A percentile compares a stretch with the other conserved stretches of the same genome.
Conservation (phyloP, 2,113 vertebrate genomes). For the Gasterosteus aculeatus region DNA sequence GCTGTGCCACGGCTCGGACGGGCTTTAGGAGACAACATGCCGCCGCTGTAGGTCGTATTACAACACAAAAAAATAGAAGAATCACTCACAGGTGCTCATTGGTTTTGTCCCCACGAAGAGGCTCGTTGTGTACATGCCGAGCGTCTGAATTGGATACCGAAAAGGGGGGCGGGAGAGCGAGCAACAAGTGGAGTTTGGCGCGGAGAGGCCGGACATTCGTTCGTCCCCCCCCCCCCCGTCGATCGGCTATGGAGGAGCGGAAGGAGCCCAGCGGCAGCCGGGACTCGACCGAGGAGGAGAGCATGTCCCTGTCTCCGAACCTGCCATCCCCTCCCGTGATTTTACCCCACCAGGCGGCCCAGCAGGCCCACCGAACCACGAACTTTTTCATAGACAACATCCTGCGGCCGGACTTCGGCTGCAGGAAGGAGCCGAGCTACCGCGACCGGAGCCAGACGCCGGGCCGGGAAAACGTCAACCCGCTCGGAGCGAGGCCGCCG, state of each 20-base stretch:
- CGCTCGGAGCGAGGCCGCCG: slow-evolving; percentile 82
- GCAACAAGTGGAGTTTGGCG: slow-evolving; percentile 84
- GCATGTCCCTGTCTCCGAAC: slow-evolving; percentile 87
- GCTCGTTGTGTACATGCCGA: slow-evolving; percentile 57
- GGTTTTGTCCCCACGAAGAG: slow-evolving; percentile 1
- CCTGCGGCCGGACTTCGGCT: slow-evolving; percentile 94
- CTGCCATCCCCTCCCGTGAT: slow-evolving; percentile 80
- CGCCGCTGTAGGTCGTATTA: slow-evolving; percentile 51
- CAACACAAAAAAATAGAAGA: neutral
- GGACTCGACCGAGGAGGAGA: slow-evolving; percentile 87
- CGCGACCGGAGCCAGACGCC: slow-evolving; percentile 83
- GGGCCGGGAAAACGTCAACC: slow-evolving; percentile 88
- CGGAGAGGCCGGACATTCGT: slow-evolving; percentile 71
- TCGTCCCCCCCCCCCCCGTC: slow-evolving; percentile 21
- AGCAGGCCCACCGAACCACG: slow-evolving; percentile 89
- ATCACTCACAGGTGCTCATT: slow-evolving; percentile 26
- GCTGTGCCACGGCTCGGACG: slow-evolving; percentile 75
- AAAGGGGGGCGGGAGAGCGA: slow-evolving; percentile 46
- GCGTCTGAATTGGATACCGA: slow-evolving; percentile 70
- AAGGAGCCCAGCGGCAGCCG: slow-evolving; percentile 81
- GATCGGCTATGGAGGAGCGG: slow-evolving; percentile 84
- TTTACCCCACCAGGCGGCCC: slow-evolving; percentile 84
- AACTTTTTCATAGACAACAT: slow-evolving; percentile 99
- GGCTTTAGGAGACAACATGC: slow-evolving; percentile 57
- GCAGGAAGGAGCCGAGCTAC: slow-evolving; percentile 86